Percentiles rank a stretch among this genome's conserved stretches.
phyloP scores from a whole-genome alignment of 2,888 invertebrate species.

The Dryococelus australis region DNA sequence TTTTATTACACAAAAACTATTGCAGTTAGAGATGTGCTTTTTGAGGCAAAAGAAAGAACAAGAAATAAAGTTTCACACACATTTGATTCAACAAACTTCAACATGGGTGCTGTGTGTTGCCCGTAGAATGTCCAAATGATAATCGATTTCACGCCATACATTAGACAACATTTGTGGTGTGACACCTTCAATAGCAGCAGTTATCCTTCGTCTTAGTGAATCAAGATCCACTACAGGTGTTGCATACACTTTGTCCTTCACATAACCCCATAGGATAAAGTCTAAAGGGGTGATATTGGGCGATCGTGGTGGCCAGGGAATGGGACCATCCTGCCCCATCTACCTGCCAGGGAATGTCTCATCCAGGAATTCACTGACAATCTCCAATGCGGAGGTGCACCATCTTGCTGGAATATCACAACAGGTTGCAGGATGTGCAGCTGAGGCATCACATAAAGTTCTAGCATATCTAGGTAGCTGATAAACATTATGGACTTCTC shows the following conservation, averaged over 20 bases:
- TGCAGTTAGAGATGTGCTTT: not conserved
- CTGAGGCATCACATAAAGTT: not conserved
- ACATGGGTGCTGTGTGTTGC: not conserved
- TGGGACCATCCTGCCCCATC: not conserved
- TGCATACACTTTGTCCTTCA: not conserved
- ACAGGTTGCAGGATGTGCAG: not conserved
- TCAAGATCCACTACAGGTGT: not conserved
- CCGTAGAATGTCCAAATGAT: not conserved
- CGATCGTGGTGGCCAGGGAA: not conserved
- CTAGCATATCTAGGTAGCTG: not conserved
- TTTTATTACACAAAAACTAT: not conserved
- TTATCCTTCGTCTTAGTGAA: not conserved
- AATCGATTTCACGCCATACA: slow-evolving; percentile 1
- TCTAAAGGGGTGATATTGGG: not conserved
- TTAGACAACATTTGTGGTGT: no score
- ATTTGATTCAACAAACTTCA: not conserved
- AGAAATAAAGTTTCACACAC: not conserved
- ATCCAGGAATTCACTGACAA: no score
- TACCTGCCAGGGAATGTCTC: not conserved
- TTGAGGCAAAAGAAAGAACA: not conserved
- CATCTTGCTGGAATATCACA: not conserved
- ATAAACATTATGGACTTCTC: not conserved
- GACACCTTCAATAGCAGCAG: slow-evolving; percentile 6
- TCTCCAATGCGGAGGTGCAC: not conserved
- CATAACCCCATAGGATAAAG: not conserved